Evolutionary conservation across 2,797 vertebrate genomes (phyloP).

Genomic region (Pseudomugil gertrudae): DNA sequence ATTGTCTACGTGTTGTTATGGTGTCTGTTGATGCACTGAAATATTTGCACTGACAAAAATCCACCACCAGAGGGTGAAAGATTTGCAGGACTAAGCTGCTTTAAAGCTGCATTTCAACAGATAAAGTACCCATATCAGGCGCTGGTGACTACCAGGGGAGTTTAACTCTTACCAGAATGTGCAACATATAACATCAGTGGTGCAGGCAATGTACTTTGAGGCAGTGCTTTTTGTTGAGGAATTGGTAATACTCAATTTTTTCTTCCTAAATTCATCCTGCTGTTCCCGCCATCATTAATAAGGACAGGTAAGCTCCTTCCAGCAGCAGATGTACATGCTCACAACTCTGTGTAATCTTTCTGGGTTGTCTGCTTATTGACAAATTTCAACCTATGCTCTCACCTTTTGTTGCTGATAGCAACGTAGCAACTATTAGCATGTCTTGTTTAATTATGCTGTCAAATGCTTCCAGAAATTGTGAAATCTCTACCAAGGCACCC

Average conservation of each 20-base stretch:
- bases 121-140: neutral
- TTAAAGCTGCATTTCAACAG: neutral
- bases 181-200: neutral
- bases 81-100: neutral
- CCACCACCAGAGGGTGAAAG: slow-evolving; percentile 24
- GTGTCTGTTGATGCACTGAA: neutral
- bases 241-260: no score
- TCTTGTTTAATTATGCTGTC: no score
- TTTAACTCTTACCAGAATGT: neutral
- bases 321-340: neutral
- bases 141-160: neutral
- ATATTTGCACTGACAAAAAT: slow-evolving; percentile 10
- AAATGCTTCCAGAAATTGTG: neutral
- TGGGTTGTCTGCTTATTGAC: neutral
- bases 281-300: neutral
- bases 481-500: neutral
- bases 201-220: neutral
- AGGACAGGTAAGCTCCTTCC: neutral
- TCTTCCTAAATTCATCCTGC: neutral
- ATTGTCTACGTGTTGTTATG: slow-evolving; percentile 6
- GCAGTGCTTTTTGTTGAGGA: neutral
- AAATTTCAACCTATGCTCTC: neutral
- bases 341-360: neutral
- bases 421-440: neutral
- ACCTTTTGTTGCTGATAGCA: neutral